Evolutionary conservation across 2,113 vertebrate species (phyloP).

Genomic region (Gambusia holbrooki): DNA sequence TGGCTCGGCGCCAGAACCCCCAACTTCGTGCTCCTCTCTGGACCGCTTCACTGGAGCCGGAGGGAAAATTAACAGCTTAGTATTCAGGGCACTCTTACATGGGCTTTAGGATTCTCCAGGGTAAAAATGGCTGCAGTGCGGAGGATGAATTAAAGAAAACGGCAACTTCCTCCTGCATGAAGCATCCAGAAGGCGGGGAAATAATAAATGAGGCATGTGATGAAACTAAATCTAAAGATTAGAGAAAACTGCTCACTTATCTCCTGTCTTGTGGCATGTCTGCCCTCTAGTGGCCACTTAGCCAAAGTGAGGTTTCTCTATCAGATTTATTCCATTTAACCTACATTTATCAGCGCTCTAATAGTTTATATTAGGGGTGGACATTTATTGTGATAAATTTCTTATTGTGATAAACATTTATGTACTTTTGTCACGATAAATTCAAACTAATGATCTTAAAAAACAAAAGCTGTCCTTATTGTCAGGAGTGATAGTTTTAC

Average conservation of each 20-base stretch:
- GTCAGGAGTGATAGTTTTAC: too few relatives aligned
- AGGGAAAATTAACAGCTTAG: constrained; percentile 47
- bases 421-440: too few relatives aligned
- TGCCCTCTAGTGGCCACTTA: constrained; percentile 28
- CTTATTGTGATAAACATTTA: too few relatives aligned
- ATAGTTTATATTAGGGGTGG: too few relatives aligned
- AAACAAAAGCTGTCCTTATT: too few relatives aligned
- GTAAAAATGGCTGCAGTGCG: constrained; percentile 29
- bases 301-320: not conserved
- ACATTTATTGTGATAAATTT: too few relatives aligned
- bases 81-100: constrained; percentile 47
- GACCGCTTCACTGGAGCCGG: constrained; percentile 72
- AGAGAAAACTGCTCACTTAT: not conserved
- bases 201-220: not conserved
- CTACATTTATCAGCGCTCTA: too few relatives aligned
- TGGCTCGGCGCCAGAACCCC: constrained; percentile 52
- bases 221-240: not conserved
- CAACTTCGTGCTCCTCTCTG: constrained; percentile 64
- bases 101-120: constrained; percentile 24
- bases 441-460: too few relatives aligned
- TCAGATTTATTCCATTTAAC: not conserved
- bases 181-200: not conserved
- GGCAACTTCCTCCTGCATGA: not conserved
- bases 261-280: not conserved
- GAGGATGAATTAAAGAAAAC: constrained; percentile 10